Evolutionary conservation across 1,140 invertebrate genomes (phyloP).

Genomic region (Tetragnatha versicolor): DNA sequence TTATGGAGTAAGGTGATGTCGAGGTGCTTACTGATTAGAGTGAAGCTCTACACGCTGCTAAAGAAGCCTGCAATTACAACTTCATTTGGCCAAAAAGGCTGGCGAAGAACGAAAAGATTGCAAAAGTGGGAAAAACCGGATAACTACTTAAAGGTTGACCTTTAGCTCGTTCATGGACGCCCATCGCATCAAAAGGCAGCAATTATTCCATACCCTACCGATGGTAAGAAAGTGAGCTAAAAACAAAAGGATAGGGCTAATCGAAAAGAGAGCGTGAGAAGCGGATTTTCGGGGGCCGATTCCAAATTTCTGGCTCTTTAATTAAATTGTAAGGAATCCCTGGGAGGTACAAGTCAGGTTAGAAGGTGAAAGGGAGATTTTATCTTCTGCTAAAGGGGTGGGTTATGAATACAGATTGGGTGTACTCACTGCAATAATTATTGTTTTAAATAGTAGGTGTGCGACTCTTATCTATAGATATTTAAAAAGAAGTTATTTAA

Average conservation of each 20-base stretch:
- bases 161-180: constrained; percentile 34
- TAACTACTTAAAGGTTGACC: constrained; percentile 41
- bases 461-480: no score
- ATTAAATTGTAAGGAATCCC: background rate
- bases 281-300: constrained; percentile 2
- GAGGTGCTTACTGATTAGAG: no score
- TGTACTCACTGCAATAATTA: no score
- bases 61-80: constrained; percentile 39
- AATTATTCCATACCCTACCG: constrained; percentile 13
- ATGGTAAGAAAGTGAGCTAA: background rate
- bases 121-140: constrained; percentile 13
- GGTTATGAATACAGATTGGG: no score
- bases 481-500: no score
- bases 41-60: constrained; percentile 14
- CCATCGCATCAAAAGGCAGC: constrained; percentile 26
- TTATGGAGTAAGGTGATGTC: no score
- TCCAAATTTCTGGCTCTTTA: constrained; percentile 6
- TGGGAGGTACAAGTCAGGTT: no score
- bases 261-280: constrained; percentile 31
- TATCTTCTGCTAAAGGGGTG: no score
- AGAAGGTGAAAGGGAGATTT: no score
- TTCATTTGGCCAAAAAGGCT: constrained; percentile 25
- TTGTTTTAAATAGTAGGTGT: no score
- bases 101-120: constrained; percentile 3
- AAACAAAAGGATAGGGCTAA: background rate